Base-by-base conservation (phyloP, 92 coral and sea anemone species). In the Galaxea fascicularis region DNA sequence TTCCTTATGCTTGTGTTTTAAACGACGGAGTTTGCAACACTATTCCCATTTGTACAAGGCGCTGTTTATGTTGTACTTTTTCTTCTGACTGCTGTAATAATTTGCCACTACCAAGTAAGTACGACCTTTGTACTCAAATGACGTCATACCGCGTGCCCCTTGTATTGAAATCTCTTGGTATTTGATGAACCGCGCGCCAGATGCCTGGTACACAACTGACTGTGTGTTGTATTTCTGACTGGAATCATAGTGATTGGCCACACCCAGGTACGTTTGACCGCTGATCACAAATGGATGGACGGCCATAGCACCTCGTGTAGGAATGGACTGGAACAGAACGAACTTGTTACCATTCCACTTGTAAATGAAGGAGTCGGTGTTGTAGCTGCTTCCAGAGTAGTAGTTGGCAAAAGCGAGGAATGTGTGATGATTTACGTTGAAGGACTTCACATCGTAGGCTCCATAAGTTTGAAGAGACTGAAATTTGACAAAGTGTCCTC, bases 131-230 rank as follows among this genome's bases (percentile, higher is more conserved):
- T 84, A 75, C 53, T 58, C 76, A 71, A 84, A 84, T 62, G 87
- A 79, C 29, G 59, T 60, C 83, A 85, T 71, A 73, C 71, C 89
- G 24, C 18, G 79, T 15, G 77, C 84, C 0, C 89, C 89, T 12
- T 57, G 46, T 30, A 84, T 76, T 41, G 77, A 47, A 26, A 85
- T 28, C 17, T 77, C 84, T 24, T 85, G 89, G 51, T 77, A 85
- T 77, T 53, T 76, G 74, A 30, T 31, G 73, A 85, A 85, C 83
- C 75, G 75, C 26, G 83, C 89, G 62, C 89, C 89, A 51, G 89
- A 65, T 10, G 89, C 89, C 59, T 85, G 74, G 89, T 76, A 85
- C 67, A 85, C 70, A 18, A 76, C 70, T 14, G 89, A 85, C 62
- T 75, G 30, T 11, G 76, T 67, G 30, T 52, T 54, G 71, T 65